Evolutionary conservation across 64 coral and sea anemone genomes (phyloP).

Genomic region (Montipora capricornis): DNA sequence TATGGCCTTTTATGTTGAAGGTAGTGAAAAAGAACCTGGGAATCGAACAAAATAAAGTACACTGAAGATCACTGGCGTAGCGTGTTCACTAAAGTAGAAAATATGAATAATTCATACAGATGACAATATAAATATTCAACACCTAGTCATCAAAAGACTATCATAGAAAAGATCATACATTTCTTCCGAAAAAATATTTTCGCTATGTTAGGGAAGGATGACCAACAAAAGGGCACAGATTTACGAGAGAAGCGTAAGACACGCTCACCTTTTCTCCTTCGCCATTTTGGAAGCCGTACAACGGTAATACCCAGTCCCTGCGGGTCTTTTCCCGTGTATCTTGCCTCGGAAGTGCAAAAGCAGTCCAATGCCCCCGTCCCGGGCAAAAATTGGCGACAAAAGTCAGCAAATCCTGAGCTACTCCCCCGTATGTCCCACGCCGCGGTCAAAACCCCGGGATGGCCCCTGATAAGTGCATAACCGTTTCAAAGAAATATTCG

Average conservation of each 20-base stretch:
- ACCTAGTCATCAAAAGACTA: conserved; percentile 4
- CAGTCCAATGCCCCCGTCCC: too few species aligned
- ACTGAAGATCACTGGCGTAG: conserved; percentile 23
- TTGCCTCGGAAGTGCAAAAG: too few species aligned
- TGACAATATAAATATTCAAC: conserved; percentile 16
- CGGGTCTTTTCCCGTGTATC: too few species aligned
- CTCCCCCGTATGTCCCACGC: too few species aligned
- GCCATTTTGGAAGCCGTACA: conserved; percentile 36
- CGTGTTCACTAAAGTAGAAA: conserved; percentile 20
- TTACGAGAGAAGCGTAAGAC: conserved; percentile 52
- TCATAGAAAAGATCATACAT: conserved; percentile 5
- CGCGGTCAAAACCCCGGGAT: too few species aligned
- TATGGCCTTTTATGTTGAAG: conserved; percentile 67
- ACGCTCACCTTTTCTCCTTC: conserved; percentile 59
- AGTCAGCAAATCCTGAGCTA: too few species aligned
- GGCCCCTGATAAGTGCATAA: too few species aligned
- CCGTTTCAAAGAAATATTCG: too few species aligned
- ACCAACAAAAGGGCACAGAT: conserved; percentile 53
- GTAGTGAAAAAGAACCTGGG: conserved; percentile 28
- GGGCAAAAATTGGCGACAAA: too few species aligned
- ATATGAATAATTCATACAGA: conserved; percentile 17
- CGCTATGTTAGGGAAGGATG: conserved; percentile 47
- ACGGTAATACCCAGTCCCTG: conserved; percentile 50
- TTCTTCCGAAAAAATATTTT: conserved; percentile 28
- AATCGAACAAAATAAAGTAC: conserved; percentile 46